Percentiles rank a stretch among this genome's conserved stretches.
phyloP scores from a whole-genome alignment of 2,797 vertebrate species.

The Meriones psammophilus region DNA sequence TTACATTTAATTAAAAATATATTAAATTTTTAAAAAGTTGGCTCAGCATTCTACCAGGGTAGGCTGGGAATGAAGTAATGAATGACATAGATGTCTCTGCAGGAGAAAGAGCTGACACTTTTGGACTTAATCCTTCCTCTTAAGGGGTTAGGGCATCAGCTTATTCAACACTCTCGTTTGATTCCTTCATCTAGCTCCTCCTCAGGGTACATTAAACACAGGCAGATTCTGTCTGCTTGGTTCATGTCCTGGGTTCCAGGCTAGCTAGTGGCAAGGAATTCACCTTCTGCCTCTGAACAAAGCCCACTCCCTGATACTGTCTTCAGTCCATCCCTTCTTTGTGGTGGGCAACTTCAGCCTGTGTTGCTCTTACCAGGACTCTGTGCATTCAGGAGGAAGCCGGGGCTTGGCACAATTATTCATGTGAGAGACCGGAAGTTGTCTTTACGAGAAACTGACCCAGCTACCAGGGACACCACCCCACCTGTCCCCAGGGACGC shows the following conservation, averaged over 20 bases:
- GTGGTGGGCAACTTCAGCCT: conserved; percentile 7
- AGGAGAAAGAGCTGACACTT: neutral
- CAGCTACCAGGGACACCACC: conserved; percentile 54
- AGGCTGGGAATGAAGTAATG: neutral
- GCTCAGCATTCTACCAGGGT: neutral
- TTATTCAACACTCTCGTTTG: too few species aligned
- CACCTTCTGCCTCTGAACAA: neutral
- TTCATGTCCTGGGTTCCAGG: neutral
- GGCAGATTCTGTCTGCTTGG: neutral
- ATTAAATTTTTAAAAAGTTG: neutral
- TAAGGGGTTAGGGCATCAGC: neutral
- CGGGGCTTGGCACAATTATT: conserved; percentile 55
- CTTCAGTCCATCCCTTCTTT: neutral
- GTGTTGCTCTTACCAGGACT: neutral
- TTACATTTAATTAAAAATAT: conserved; percentile 12
- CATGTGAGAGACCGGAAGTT: conserved; percentile 30
- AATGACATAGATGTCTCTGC: neutral
- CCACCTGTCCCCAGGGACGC: neutral
- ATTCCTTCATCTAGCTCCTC: neutral
- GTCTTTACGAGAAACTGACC: conserved; percentile 72
- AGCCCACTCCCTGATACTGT: fast-evolving
- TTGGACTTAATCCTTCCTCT: neutral
- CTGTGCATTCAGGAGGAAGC: conserved; percentile 40
- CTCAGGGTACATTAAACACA: neutral
- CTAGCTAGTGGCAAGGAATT: neutral